A percentile compares a stretch with the other conserved stretches of the same genome.
Conservation (phyloP, 2,113 vertebrate species). For the Hirundichthys speculiger region DNA sequence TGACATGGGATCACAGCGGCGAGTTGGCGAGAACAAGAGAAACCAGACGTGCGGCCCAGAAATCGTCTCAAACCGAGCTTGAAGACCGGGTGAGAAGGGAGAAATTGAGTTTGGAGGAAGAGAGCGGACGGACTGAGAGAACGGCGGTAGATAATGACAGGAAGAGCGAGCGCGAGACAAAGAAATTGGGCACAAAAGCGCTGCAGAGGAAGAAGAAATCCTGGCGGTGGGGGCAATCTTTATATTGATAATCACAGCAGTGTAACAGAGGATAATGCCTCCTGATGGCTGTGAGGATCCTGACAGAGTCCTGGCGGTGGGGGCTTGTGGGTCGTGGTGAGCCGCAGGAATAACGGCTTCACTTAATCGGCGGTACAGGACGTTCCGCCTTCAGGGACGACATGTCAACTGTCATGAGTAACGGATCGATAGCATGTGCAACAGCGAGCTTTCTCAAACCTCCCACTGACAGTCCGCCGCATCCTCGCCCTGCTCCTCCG, state of each 20-base stretch:
- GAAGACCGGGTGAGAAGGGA: slow-evolving; percentile 6
- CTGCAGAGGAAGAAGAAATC: slow-evolving; percentile 27
- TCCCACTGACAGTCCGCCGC: slow-evolving; percentile 45
- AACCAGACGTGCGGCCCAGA: slow-evolving; percentile 4
- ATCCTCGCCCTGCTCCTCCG: slow-evolving; percentile 38
- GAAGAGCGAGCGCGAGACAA: slow-evolving; percentile 26
- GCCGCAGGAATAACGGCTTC: slow-evolving; percentile 57
- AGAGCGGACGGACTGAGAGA: slow-evolving; percentile 16
- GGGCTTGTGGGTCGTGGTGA: slow-evolving; percentile 44
- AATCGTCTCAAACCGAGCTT: slow-evolving; percentile 14
- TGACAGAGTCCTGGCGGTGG: slow-evolving; percentile 25
- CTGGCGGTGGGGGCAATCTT: slow-evolving; percentile 43
- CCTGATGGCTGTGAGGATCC: slow-evolving; percentile 49
- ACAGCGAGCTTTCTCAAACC: slow-evolving; percentile 42
- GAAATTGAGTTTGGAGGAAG: slow-evolving; percentile 18
- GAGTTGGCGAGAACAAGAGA: slow-evolving; percentile 2
- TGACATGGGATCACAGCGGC: too few relatives aligned
- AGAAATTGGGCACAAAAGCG: slow-evolving; percentile 50
- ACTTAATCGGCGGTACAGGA: slow-evolving; percentile 61
- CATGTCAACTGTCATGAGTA: slow-evolving; percentile 53
- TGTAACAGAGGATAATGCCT: slow-evolving; percentile 55
- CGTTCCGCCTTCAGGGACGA: slow-evolving; percentile 46
- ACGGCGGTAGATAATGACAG: slow-evolving; percentile 17
- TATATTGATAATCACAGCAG: slow-evolving; percentile 61
- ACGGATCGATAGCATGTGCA: slow-evolving; percentile 62